These are phyloP conservation scores for Notamacropus eugenii DNA, from an alignment of 2,797 vertebrate genomes.

Conservation along the genomic window DNA sequence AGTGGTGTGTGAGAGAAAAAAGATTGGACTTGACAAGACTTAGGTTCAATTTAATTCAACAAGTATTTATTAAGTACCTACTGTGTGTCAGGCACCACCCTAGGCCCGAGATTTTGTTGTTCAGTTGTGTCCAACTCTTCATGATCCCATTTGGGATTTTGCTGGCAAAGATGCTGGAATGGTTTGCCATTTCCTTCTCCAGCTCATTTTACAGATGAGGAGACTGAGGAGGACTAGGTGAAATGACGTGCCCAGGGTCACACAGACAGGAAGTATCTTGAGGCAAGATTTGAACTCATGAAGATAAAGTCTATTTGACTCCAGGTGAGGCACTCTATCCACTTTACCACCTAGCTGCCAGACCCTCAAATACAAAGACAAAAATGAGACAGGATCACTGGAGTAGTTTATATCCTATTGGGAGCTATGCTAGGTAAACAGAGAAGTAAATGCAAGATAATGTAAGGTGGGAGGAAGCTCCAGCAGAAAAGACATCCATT, in stretches of 20 bases:
- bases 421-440: not conserved
- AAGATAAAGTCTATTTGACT: not conserved
- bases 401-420: not conserved
- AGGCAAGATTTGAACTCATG: not conserved
- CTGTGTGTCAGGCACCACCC: not conserved
- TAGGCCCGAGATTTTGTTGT: not conserved
- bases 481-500: not conserved
- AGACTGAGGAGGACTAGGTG: not conserved
- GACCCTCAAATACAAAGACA: not conserved
- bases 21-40: not conserved
- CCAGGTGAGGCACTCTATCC: not conserved
- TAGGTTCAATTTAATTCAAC: not conserved
- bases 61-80: not conserved
- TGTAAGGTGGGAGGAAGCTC: not conserved
- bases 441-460: not conserved
- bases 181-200: not conserved
- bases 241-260: not conserved
- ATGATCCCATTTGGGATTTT: not conserved
- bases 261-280: not conserved
- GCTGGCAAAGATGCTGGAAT: not conserved
- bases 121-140: no score
- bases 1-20: not conserved
- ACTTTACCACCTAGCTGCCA: not conserved
- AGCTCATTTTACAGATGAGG: not conserved
- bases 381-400: not conserved